phyloP scores from a whole-genome alignment of 2,113 vertebrate genomes.

The Misgurnus mizolepis region DNA sequence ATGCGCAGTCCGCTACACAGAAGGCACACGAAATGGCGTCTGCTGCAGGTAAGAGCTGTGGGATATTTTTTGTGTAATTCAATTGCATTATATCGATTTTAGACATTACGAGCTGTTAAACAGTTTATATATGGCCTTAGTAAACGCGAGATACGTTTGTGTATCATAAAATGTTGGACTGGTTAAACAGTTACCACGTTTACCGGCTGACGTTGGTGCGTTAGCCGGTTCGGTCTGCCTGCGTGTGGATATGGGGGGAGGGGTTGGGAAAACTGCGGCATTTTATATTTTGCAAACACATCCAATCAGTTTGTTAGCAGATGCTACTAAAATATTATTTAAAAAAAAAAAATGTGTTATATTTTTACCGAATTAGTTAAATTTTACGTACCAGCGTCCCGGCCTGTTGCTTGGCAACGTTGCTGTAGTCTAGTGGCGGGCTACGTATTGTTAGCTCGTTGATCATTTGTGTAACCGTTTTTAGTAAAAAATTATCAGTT shows the following conservation, averaged over 20 bases:
- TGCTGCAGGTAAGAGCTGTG: slow-evolving; percentile 52
- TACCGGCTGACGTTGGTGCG: neutral
- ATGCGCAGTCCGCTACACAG: slow-evolving; percentile 39
- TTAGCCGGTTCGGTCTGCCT: slow-evolving; percentile 19
- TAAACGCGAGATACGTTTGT: too few relatives aligned
- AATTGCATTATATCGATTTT: neutral
- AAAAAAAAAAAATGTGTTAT: neutral
- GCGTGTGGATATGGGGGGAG: slow-evolving; percentile 36
- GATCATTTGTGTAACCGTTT: neutral
- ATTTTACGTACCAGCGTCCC: neutral
- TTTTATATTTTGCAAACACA: neutral
- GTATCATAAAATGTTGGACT: neutral
- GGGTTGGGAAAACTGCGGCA: slow-evolving; percentile 10
- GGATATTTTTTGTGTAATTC: neutral
- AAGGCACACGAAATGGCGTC: slow-evolving; percentile 61
- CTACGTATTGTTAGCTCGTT: neutral
- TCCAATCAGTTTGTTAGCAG: neutral
- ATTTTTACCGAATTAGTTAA: neutral
- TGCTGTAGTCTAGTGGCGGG: neutral
- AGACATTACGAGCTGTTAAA: neutral
- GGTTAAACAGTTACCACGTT: neutral
- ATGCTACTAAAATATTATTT: neutral
- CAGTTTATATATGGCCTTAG: neutral
- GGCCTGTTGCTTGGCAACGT: slow-evolving; percentile 32
- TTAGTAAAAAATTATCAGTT: neutral